These are phyloP conservation scores for Actinia equina DNA, from an alignment of 64 coral and sea anemone genomes.

Conservation along the genomic window DNA sequence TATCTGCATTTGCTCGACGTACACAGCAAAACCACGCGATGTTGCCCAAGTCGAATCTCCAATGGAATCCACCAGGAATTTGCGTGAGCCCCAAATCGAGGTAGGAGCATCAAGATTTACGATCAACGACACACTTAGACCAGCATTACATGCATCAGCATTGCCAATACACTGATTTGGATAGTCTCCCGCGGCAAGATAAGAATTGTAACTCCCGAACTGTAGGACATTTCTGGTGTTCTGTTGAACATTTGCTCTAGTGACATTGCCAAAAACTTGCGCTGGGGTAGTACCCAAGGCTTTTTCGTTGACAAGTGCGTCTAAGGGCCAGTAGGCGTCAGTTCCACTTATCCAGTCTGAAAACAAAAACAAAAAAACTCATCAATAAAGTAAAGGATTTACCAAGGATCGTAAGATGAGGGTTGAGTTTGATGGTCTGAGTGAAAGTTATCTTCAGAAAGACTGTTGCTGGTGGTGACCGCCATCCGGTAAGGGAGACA, in stretches of 20 bases:
- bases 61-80: conserved; percentile 63
- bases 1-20: conserved; percentile 31
- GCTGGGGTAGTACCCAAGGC: conserved; percentile 53
- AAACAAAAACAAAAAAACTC: not conserved
- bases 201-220: conserved; percentile 37
- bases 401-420: too few relatives aligned
- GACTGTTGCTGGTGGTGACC: too few relatives aligned
- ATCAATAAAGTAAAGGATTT: not conserved
- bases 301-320: conserved; percentile 38
- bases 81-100: conserved; percentile 39
- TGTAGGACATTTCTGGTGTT: conserved; percentile 12
- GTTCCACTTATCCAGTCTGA: conserved; percentile 86
- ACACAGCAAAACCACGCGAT: conserved; percentile 71
- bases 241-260: conserved; percentile 10
- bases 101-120: conserved; percentile 44
- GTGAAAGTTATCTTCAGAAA: too few relatives aligned
- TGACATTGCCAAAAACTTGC: conserved; percentile 41
- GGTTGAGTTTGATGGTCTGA: too few relatives aligned
- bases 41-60: conserved; percentile 3
- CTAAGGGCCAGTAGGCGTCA: conserved; percentile 64
- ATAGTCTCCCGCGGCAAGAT: conserved; percentile 33
- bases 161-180: conserved; percentile 46
- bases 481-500: too few relatives aligned
- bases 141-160: conserved; percentile 35
- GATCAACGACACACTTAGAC: conserved; percentile 61